Base-by-base conservation (phyloP, 1,140 invertebrate genomes). In the Antheraea mylitta region DNA sequence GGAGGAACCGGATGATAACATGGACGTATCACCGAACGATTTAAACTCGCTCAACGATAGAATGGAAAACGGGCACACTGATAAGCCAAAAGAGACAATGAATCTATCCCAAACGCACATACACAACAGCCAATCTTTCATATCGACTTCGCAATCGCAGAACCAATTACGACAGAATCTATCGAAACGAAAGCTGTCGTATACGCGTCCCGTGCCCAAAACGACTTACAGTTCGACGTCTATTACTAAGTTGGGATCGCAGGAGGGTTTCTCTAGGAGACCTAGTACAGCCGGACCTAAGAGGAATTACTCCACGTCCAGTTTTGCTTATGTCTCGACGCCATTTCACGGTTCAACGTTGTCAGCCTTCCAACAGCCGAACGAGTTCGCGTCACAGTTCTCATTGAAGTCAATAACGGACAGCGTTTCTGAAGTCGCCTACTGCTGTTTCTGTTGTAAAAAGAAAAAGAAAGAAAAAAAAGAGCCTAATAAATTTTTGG, bases 311-410 rank as follows among this genome's bases (percentile, higher is more conserved):
- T 96, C 96, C 0, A 95, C 95, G 0, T 96, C 96, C 16, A 97
- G 96, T 18, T 96, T 97, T 77, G 94, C 96, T 62, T 97, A 97
- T 75, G 93, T 97, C 7, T 96, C 95, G 11, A 97, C 96, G 0
- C 95, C 96, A 0, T 97, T 96, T 81, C 96, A 97, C 79, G 97
- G 96, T 0, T 97, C 96, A 45, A 96, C 96, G 0, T 75, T 97
- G 0, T 96, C 96, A 1, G 95, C 95, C 0, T 92, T 96, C 37
- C 85, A 91, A 9, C 71, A 80, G 30, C 95, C 96, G 0, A 96
- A 96, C 75, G 95, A 95, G 73, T 95, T 95, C 77, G 95, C 96
- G 0, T 97, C 96, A 6, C 96, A 96, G 60, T 93, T 96, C 59
- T 96, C 96, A 0, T 81, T 97, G 0, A 95, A 95, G 71, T 95